Base-by-base conservation (phyloP, 2,888 invertebrate genomes). In the Mythimna loreyi region DNA sequence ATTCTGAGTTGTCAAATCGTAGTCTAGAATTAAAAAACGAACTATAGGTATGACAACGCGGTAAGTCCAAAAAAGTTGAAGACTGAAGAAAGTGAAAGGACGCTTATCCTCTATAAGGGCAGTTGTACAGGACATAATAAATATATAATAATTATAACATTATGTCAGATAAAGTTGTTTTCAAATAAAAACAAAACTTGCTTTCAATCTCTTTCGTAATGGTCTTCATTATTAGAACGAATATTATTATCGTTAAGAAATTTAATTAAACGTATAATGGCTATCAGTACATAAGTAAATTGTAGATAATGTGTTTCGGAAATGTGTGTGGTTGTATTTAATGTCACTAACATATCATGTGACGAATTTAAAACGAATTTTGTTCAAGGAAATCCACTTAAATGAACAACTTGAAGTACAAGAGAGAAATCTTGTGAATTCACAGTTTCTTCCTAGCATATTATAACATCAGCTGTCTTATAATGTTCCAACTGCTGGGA, bases 301-400 rank as follows among this genome's bases (percentile, higher is more conserved):
- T 72, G 16, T 16, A 71, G 33, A 59, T 72, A 72, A 72, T 72
- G 33, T 66, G 33, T 72, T 73, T 58, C 61, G 67, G 74, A 74
- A 67, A 74, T 74, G 25, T 60, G 50, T 63, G 53, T 58, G 40
- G 30, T 57, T 16, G 11, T 58, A 40, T 19, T 40, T 40, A 59
- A 53, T 53, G 63, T 63, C 56, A 72, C 28, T 63, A 56, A 50
- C 33, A 72, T 33, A 71, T 63, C 33, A 50, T 23, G 55, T 9
- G 63, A 72, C 56, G 43, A 50, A 63, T 63, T 33, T 71, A 56
- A 70, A 71, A 40, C 25, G 30, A 49, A 52, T 64, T 53, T 47
- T 53, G 40, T 72, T 72, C 65, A 72, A 65, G 73, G 65, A 47
- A 25, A 43, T 53, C 65, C 19, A 58, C 65, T 58, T 3, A 43